These are phyloP conservation scores for Eupristina koningsbergeri DNA, from an alignment of 1,140 invertebrate genomes.

Conservation along the genomic window DNA sequence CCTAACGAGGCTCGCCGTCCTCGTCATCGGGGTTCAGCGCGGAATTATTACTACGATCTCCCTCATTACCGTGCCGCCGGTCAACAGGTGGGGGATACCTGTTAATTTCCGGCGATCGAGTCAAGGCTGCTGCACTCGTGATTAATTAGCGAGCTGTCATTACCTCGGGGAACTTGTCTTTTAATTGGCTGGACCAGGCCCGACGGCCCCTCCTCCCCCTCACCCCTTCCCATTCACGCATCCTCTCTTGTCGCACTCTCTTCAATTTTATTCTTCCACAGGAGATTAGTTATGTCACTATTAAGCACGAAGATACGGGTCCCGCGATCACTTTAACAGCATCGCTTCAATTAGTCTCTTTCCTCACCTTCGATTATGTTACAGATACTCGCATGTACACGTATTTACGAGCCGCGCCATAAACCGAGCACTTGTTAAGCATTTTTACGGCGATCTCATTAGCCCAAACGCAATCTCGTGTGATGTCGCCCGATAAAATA, in stretches of 20 bases:
- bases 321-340: not conserved
- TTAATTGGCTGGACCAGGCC: not conserved
- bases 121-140: constrained; percentile 3
- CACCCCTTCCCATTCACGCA: too few relatives aligned
- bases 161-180: constrained; percentile 19
- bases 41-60: not conserved
- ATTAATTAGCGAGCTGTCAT: constrained; percentile 20
- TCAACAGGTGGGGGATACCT: not conserved
- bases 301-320: not conserved
- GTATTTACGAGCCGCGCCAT: not conserved
- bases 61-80: not conserved
- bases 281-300: constrained; percentile 38
- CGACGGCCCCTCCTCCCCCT: too few relatives aligned
- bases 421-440: not conserved
- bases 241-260: too few relatives aligned
- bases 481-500: too few relatives aligned
- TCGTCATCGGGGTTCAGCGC: not conserved
- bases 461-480: too few relatives aligned
- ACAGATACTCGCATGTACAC: not conserved
- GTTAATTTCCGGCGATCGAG: constrained; percentile 26
- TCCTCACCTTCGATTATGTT: too few relatives aligned
- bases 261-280: not conserved
- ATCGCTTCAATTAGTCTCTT: too few relatives aligned
- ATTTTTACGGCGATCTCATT: too few relatives aligned
- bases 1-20: too few relatives aligned